Conservation (phyloP, 2,113 vertebrate species). For the Hipposideros armiger region DNA sequence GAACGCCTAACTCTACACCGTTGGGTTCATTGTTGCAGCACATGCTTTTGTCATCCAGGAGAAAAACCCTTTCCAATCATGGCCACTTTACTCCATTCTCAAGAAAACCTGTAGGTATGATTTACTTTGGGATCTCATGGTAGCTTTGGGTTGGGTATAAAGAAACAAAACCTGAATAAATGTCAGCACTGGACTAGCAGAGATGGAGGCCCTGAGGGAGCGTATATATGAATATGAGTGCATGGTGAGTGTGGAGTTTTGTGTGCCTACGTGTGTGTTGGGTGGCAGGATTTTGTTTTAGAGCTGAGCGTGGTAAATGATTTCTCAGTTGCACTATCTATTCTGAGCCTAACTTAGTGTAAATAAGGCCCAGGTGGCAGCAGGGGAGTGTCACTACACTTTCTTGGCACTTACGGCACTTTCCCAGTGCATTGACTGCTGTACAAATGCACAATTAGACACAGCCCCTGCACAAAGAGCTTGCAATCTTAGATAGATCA, state of each 20-base stretch:
- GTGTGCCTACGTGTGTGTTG: neutral
- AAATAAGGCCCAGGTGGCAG: constrained; percentile 68
- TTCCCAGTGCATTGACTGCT: neutral
- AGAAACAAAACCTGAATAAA: neutral
- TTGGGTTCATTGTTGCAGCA: neutral
- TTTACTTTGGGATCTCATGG: neutral
- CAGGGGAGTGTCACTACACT: neutral
- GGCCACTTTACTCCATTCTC: neutral
- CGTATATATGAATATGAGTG: too few relatives aligned
- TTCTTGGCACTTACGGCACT: neutral
- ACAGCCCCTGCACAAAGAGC: constrained; percentile 2
- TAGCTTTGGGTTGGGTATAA: neutral
- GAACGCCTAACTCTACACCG: neutral
- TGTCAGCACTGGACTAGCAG: neutral
- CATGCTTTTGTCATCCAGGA: neutral
- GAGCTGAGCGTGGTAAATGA: neutral
- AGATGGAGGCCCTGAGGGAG: neutral
- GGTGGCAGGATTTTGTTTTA: neutral
- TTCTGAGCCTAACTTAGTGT: neutral
- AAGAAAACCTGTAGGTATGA: neutral
- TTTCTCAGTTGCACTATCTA: neutral
- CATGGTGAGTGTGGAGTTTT: neutral
- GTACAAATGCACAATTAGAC: constrained; percentile 15
- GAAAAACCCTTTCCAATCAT: neutral
- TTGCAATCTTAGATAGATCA: neutral